Conservation (phyloP, 2,888 invertebrate species). For the Amphipoea lucens region DNA sequence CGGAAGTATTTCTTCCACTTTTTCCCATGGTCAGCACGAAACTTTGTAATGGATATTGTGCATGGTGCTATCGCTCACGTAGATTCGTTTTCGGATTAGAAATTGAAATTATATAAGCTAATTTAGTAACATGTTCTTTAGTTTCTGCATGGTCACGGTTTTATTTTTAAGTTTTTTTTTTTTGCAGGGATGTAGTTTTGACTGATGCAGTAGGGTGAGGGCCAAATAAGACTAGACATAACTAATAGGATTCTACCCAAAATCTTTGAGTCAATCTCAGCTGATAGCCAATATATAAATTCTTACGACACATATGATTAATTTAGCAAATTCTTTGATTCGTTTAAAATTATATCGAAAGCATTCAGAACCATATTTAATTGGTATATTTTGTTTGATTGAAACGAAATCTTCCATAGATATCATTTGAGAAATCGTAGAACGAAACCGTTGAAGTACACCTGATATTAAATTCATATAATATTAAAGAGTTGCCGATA, state of each 20-base stretch:
- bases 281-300: background rate
- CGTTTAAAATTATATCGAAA: constrained; percentile 35
- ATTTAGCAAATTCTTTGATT: constrained; percentile 4
- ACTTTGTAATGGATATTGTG: constrained; percentile 59
- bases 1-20: constrained; percentile 33
- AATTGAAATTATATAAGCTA: constrained; percentile 28
- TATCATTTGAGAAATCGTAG: constrained; percentile 59
- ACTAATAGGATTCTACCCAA: background rate
- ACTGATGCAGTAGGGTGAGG: background rate
- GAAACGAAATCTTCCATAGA: constrained; percentile 47
- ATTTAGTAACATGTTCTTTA: constrained; percentile 23
- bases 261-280: background rate
- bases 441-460: constrained; percentile 40
- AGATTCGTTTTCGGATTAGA: constrained; percentile 31
- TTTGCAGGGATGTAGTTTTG: background rate
- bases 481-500: constrained; percentile 46
- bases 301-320: background rate
- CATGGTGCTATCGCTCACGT: constrained; percentile 39
- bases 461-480: constrained; percentile 40
- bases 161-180: background rate
- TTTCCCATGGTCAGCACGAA: constrained; percentile 17
- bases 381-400: constrained; percentile 47
- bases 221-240: too few species aligned
- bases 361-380: constrained; percentile 34
- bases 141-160: background rate